These are phyloP conservation scores for Onychomys torridus DNA, from an alignment of 2,797 vertebrate species.

Conservation along the genomic window DNA sequence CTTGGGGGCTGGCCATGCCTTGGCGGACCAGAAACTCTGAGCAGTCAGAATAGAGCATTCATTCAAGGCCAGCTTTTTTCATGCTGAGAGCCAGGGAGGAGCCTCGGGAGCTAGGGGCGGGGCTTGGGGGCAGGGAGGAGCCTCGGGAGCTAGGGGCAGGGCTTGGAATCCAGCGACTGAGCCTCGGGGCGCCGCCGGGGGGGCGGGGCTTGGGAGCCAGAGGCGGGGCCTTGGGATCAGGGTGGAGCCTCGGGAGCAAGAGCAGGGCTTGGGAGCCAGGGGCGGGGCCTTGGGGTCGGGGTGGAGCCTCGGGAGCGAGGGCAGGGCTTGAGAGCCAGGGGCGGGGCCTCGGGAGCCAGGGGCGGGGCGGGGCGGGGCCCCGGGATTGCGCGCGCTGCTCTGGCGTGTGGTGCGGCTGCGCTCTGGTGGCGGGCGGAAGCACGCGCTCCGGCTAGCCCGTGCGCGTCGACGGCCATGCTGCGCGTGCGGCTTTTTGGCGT, in stretches of 20 bases:
- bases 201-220: no score
- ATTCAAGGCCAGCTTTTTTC: background rate
- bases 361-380: background rate
- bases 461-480: accelerated
- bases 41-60: background rate
- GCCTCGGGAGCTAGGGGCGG: no score
- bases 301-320: no score
- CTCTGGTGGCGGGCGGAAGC: accelerated
- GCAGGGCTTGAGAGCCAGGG: background rate
- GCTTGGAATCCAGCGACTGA: background rate
- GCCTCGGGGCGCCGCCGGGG: no score
- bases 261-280: no score
- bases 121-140: background rate
- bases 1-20: background rate
- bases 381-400: background rate
- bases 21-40: background rate
- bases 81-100: background rate
- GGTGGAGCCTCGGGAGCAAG: no score
- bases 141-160: no score
- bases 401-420: background rate
- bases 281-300: no score
- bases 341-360: accelerated
- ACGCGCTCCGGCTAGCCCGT: accelerated
- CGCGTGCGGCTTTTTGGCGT: accelerated
- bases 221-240: background rate